Evolutionary conservation across 1,140 invertebrate species (phyloP), one percentile per base, ranked within the genome.

Genomic region (Drosophila gunungcola): DNA sequence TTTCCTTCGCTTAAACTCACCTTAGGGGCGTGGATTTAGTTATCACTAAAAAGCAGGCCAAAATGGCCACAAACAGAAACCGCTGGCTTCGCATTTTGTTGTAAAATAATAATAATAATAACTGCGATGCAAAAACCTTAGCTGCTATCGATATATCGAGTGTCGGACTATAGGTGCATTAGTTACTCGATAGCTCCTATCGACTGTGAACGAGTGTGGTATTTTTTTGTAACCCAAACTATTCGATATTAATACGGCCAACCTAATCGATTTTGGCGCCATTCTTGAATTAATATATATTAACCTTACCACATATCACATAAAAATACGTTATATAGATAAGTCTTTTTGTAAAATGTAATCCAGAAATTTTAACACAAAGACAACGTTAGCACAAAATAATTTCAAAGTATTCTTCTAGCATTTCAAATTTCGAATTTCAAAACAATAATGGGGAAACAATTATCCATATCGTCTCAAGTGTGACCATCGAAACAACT

Each of bases 71-170:
- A 2, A 76, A 21, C 13, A 57, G n/a, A 75, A 74, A 43, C 12
- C 34, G 27, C 39, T 76, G 41, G 54, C 38, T 53, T 4, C 52
- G 73, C 73, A 76, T 76, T 67, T 67, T 73, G 39, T 67, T 41
- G 39, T 43, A 60, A 39, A 60, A 72, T 56, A 69, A 69, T 38
- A 72, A 58, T 73, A 73, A 72, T 73, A 60, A 60, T 73, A 49
- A 57, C 29, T 70, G 65, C 65, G 63, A 38, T 48, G 56, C 34
- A 52, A 41, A 56, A 56, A 49, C 13, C 16, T 21, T 43, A 7
- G 25, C n/a, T 10, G 39, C 12, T 63, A 27, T 42, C 21, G 38
- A 42, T 41, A 6, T 21, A 55, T 55, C 29, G 21, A 48, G 7
- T 27, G 16, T 5, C 3, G 27, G 21, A 36, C n/a, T 36, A 1